phyloP scores from a whole-genome alignment of 2,888 invertebrate species.

The Drosophila pullipes region DNA sequence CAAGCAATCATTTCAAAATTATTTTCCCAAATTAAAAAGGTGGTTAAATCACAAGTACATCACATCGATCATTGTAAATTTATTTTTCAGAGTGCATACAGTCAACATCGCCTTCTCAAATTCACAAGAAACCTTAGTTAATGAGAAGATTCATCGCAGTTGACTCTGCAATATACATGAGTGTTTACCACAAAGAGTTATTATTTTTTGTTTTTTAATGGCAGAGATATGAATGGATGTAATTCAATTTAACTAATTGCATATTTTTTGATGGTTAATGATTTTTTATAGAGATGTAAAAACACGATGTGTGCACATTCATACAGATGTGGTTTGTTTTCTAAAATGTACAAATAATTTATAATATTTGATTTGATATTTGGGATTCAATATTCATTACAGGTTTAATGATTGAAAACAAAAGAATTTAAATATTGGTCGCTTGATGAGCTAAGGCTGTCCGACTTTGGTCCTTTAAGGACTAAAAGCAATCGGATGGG shows the following conservation, averaged over 20 bases:
- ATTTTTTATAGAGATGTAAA: background rate
- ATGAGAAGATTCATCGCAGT: too few relatives aligned
- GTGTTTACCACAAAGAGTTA: background rate
- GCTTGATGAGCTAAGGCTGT: background rate
- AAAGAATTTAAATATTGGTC: slow-evolving; percentile 19
- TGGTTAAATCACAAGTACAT: background rate
- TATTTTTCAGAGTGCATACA: too few relatives aligned
- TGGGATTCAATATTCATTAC: slow-evolving; percentile 5
- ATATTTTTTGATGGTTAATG: too few relatives aligned
- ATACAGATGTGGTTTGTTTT: background rate
- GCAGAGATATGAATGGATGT: background rate
- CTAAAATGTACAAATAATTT: background rate
- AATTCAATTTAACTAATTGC: too few relatives aligned
- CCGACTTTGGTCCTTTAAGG: slow-evolving; percentile 1
- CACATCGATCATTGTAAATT: too few relatives aligned
- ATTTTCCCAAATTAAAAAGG: background rate
- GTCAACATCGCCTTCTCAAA: too few relatives aligned
- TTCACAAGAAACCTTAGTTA: too few relatives aligned
- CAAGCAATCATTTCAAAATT: background rate
- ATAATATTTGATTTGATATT: background rate
- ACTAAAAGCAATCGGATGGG: background rate
- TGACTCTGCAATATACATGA: too few relatives aligned
- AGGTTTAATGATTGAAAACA: slow-evolving; percentile 9
- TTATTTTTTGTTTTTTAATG: background rate
- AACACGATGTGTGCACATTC: background rate